phyloP scores from a whole-genome alignment of 2,888 invertebrate species.

The Prosapia bicincta region DNA sequence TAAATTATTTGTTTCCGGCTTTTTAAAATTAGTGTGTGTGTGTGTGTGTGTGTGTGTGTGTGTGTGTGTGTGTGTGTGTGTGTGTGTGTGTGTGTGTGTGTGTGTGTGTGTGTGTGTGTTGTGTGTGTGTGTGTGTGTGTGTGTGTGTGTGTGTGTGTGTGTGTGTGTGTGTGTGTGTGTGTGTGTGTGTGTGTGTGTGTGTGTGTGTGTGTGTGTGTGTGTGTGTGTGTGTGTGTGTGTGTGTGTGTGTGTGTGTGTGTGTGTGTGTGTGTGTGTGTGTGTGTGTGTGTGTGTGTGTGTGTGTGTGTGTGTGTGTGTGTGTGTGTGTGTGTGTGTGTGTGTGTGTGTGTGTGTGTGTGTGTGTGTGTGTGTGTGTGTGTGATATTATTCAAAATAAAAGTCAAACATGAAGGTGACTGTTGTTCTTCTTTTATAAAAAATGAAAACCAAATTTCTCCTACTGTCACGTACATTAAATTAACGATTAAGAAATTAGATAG shows the following conservation, averaged over 20 bases:
- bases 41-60: no score
- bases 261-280: conserved; percentile 12
- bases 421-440: no score
- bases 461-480: no score
- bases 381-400: no score
- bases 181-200: conserved; percentile 17
- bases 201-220: conserved; percentile 10
- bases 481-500: no score
- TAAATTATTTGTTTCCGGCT: no score
- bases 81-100: no score
- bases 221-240: conserved; percentile 16
- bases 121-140: conserved; percentile 14
- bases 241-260: conserved; percentile 8
- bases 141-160: conserved; percentile 15
- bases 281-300: neutral
- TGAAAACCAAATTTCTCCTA: no score
- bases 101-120: no score
- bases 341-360: conserved; percentile 17
- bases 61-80: no score
- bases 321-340: conserved; percentile 17
- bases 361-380: neutral
- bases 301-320: conserved; percentile 17
- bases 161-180: conserved; percentile 17
- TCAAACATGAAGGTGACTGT: no score
- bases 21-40: no score